Percentiles rank a stretch among this genome's conserved stretches.
Conservation (phyloP, 1,140 invertebrate species). For the Papilio polyxenes region DNA sequence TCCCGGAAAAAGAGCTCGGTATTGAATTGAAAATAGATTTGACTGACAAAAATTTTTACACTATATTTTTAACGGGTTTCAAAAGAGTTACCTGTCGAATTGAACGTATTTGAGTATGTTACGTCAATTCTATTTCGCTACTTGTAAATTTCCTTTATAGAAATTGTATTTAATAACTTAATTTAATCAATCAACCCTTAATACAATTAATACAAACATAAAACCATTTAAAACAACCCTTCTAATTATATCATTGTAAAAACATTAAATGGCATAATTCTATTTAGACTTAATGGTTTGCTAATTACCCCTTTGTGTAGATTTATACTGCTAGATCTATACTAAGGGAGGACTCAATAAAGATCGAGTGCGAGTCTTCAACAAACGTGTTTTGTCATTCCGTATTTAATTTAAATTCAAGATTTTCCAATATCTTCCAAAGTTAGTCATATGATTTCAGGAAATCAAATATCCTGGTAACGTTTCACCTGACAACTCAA, state of each 20-base stretch:
- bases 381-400: not conserved
- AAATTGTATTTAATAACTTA: not conserved
- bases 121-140: not conserved
- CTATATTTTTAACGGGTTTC: not conserved
- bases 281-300: too few species aligned
- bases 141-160: not conserved
- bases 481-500: slow-evolving; percentile 7
- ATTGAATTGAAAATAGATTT: slow-evolving; percentile 13
- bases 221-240: not conserved
- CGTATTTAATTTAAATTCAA: not conserved
- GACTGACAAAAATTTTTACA: slow-evolving; percentile 12
- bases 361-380: not conserved
- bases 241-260: not conserved
- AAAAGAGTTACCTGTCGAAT: not conserved
- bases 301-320: too few species aligned
- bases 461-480: slow-evolving; percentile 1
- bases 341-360: not conserved
- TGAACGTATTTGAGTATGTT: not conserved
- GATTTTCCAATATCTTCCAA: not conserved
- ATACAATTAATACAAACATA: not conserved
- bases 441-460: slow-evolving; percentile 5
- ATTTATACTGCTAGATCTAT: not conserved
- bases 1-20: not conserved
- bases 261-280: not conserved
- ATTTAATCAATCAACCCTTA: not conserved